Percentiles rank a stretch among this genome's conserved stretches.
These are phyloP conservation scores for Stigmatopora argus DNA, from an alignment of 2,113 vertebrate species.

Conservation along the genomic window DNA sequence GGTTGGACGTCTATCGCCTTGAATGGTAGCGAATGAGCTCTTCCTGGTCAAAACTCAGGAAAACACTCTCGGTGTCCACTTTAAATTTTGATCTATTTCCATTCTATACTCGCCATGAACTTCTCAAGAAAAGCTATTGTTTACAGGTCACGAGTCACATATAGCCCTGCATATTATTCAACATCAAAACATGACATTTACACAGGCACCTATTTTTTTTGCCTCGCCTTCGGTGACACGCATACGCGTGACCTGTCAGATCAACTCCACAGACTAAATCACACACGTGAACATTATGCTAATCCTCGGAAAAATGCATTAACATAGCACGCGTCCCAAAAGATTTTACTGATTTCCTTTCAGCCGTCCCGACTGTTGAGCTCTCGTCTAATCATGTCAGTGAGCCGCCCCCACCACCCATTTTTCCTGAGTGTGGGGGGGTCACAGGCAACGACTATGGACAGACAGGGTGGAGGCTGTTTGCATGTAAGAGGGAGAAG, in stretches of 20 bases:
- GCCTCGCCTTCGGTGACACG: not conserved
- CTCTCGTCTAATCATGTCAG: constrained; percentile 57
- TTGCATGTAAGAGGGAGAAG: constrained; percentile 2
- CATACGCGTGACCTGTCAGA: constrained; percentile 1
- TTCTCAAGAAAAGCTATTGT: not conserved
- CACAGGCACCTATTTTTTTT: not conserved
- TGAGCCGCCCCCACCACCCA: constrained; percentile 35
- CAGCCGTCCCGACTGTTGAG: constrained; percentile 42
- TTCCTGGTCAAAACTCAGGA: not conserved
- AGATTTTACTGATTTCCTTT: constrained; percentile 19
- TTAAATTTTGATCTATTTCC: constrained; percentile 9
- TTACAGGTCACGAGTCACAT: constrained; percentile 15
- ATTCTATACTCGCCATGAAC: not conserved
- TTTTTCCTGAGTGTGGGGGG: constrained; percentile 23
- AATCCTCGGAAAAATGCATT: not conserved
- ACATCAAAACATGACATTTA: constrained; percentile 44
- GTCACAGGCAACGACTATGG: constrained; percentile 3
- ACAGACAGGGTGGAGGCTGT: constrained; percentile 15
- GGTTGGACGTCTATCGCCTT: too few relatives aligned
- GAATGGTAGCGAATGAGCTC: not conserved
- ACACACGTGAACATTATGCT: constrained; percentile 18
- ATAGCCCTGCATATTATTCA: constrained; percentile 19
- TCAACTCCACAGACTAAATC: constrained; percentile 19
- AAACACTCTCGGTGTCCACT: not conserved
- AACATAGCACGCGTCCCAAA: constrained; percentile 8